Evolutionary conservation across 2,888 invertebrate species (phyloP).

Genomic region (Prenolepis imparis): DNA sequence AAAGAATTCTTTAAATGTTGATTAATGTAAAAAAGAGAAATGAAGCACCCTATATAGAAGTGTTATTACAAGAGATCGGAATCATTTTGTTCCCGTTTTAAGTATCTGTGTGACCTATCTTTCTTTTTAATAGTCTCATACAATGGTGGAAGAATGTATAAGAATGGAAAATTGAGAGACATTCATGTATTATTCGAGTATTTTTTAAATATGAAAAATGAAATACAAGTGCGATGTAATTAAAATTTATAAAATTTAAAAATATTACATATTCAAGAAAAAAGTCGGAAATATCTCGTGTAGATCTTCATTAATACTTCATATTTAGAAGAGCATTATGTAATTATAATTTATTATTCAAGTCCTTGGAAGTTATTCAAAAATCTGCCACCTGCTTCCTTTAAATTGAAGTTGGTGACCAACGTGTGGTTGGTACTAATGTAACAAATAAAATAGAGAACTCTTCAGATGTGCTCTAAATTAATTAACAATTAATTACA

Average conservation of each 20-base stretch:
- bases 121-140: constrained; percentile 13
- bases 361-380: not conserved
- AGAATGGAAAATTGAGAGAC: constrained; percentile 22
- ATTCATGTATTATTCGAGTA: not conserved
- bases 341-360: constrained; percentile 8
- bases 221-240: constrained; percentile 1
- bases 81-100: constrained; percentile 36
- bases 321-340: not conserved
- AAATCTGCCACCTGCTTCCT: not conserved
- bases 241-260: not conserved
- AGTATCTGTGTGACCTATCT: constrained; percentile 31
- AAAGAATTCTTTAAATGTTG: not conserved
- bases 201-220: constrained; percentile 15
- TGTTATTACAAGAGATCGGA: constrained; percentile 30
- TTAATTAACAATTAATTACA: constrained; percentile 14
- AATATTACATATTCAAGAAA: not conserved
- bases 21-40: constrained; percentile 18
- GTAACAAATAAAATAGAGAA: not conserved
- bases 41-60: constrained; percentile 20
- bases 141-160: not conserved
- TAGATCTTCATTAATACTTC: not conserved
- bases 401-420: not conserved
- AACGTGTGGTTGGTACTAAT: not conserved
- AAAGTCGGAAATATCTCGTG: not conserved
- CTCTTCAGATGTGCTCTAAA: not conserved